Evolutionary conservation across 2,797 vertebrate species (phyloP).

Genomic region (Columba guinea): DNA sequence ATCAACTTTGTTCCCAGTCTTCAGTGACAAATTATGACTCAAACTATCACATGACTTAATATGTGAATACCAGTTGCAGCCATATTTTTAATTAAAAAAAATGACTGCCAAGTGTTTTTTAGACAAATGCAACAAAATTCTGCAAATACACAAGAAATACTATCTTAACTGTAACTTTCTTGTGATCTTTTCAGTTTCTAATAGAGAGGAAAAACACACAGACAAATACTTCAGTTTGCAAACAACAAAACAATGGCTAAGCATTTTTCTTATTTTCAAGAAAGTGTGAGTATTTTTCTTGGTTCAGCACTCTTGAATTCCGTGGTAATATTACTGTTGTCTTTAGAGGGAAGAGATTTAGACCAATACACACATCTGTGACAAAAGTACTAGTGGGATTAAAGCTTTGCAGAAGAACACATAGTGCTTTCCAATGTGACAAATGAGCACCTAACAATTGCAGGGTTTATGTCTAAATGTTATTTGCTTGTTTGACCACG

Average conservation of each 20-base stretch:
- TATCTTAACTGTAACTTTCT: not conserved
- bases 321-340: not conserved
- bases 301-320: not conserved
- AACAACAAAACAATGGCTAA: not conserved
- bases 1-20: not conserved
- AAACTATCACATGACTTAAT: not conserved
- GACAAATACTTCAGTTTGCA: not conserved
- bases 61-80: not conserved
- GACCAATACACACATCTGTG: not conserved
- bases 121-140: not conserved
- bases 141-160: not conserved
- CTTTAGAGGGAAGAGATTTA: not conserved
- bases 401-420: not conserved
- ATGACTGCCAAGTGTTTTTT: not conserved
- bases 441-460: not conserved
- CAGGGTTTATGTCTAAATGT: not conserved
- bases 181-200: not conserved
- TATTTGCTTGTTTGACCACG: not conserved
- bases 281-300: not conserved
- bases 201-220: not conserved
- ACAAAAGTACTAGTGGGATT: not conserved
- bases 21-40: not conserved
- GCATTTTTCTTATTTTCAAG: not conserved
- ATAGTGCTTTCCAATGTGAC: not conserved
- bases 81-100: not conserved